phyloP scores from a whole-genome alignment of 2,888 invertebrate genomes.

The Zelleria hepariella region DNA sequence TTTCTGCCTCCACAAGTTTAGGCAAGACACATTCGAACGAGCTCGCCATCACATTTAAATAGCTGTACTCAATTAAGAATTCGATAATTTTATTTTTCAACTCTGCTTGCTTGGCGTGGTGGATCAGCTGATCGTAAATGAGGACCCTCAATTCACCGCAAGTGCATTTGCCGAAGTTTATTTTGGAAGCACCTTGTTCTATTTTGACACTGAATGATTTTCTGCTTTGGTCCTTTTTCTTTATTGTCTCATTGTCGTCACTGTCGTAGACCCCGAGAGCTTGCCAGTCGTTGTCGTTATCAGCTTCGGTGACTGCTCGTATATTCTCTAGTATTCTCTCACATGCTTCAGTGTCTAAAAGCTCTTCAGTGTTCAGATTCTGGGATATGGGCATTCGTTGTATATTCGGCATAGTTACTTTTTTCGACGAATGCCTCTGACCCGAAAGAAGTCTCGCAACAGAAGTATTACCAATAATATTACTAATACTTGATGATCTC shows the following conservation, averaged over 20 bases:
- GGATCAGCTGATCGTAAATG: conserved; percentile 49
- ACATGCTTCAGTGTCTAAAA: not conserved
- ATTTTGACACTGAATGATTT: conserved; percentile 34
- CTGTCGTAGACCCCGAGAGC: conserved; percentile 44
- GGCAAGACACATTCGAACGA: conserved; percentile 32
- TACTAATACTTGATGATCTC: not conserved
- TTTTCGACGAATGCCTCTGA: conserved; percentile 30
- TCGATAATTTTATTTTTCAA: conserved; percentile 44
- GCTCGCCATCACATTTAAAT: conserved; percentile 40
- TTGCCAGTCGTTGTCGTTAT: conserved; percentile 41
- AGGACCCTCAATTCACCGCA: conserved; percentile 49
- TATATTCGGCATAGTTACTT: conserved; percentile 35
- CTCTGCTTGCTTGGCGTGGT: conserved; percentile 55
- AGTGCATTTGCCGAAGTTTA: conserved; percentile 44
- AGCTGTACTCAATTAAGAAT: conserved; percentile 39
- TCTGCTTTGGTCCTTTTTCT: conserved; percentile 20
- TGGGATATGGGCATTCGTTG: not conserved
- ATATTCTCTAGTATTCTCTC: conserved; percentile 35
- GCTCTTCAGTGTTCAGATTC: not conserved
- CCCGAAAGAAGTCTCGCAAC: not conserved
- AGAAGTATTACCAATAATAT: not conserved
- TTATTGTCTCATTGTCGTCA: conserved; percentile 28
- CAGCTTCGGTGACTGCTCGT: conserved; percentile 44
- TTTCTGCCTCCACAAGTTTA: conserved; percentile 46
- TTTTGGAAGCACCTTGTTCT: conserved; percentile 45